Evolutionary conservation across 1,140 invertebrate genomes (phyloP).

Genomic region (Drepana arcuata): DNA sequence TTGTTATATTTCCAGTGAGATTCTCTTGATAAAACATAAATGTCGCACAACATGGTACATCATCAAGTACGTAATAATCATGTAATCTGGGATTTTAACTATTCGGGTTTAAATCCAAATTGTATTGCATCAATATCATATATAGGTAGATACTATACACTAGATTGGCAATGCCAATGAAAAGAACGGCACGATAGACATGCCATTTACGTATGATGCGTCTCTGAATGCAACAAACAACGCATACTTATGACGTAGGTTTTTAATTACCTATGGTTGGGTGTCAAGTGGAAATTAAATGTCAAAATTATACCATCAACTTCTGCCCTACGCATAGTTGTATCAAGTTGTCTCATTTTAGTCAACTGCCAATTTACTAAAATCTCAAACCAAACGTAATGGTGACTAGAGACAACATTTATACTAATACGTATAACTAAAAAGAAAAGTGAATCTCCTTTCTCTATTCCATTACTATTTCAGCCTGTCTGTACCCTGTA

Average conservation of each 20-base stretch:
- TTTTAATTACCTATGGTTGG: too few species aligned
- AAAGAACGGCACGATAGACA: too few species aligned
- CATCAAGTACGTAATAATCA: too few species aligned
- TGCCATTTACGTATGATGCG: too few species aligned
- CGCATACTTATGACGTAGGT: too few species aligned
- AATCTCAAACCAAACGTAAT: background rate
- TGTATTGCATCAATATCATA: background rate
- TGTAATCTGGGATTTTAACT: background rate
- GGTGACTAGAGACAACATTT: background rate
- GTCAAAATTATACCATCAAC: too few species aligned
- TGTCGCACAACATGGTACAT: too few species aligned
- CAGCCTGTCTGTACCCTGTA: background rate
- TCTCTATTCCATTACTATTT: background rate
- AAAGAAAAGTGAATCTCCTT: background rate
- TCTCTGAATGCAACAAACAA: too few species aligned
- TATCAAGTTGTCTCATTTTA: too few species aligned
- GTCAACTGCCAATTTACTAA: background rate
- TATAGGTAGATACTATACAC: background rate
- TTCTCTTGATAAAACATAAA: slow-evolving; percentile 4
- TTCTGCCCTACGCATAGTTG: background rate
- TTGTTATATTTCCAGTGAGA: slow-evolving; percentile 47
- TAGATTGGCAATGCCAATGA: too few species aligned
- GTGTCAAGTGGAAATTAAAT: too few species aligned
- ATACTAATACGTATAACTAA: background rate
- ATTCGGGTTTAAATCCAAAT: background rate